These are phyloP conservation scores for Psilopsiagon aymara DNA, from an alignment of 2,113 vertebrate species.

Conservation along the genomic window DNA sequence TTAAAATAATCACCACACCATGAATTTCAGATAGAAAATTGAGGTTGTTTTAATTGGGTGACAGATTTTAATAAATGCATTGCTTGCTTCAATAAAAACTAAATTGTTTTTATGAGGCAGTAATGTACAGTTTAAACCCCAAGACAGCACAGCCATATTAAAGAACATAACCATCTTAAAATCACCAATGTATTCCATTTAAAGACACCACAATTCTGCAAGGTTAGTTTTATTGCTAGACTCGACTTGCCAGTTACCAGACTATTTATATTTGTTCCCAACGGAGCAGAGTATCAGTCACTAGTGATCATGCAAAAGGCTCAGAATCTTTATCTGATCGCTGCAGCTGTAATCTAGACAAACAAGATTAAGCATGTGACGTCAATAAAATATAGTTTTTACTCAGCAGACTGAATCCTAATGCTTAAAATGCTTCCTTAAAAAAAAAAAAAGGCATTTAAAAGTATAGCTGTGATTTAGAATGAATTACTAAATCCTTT, in stretches of 20 bases:
- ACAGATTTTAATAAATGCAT: not conserved
- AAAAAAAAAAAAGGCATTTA: not conserved
- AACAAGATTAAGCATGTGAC: conserved; percentile 27
- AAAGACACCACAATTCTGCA: not conserved
- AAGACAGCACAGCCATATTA: not conserved
- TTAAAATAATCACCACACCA: not conserved
- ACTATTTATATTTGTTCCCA: not conserved
- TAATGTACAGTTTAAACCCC: not conserved
- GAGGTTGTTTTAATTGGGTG: not conserved
- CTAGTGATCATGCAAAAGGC: not conserved
- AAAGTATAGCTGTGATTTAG: conserved; percentile 55
- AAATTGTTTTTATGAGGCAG: not conserved
- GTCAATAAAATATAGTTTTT: conserved; percentile 1
- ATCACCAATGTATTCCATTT: not conserved
- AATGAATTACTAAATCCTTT: conserved; percentile 64
- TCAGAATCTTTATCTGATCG: conserved; percentile 1
- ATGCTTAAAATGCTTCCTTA: not conserved
- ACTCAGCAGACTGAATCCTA: not conserved
- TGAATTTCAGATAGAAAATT: not conserved
- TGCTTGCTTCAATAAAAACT: not conserved
- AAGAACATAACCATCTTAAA: not conserved
- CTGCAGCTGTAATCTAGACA: conserved; percentile 1
- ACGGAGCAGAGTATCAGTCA: not conserved
- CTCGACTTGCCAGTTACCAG: not conserved
- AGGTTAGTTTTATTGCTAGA: not conserved